Conservation (phyloP, 2,113 vertebrate species). For the Heterotilapia buettikoferi region DNA sequence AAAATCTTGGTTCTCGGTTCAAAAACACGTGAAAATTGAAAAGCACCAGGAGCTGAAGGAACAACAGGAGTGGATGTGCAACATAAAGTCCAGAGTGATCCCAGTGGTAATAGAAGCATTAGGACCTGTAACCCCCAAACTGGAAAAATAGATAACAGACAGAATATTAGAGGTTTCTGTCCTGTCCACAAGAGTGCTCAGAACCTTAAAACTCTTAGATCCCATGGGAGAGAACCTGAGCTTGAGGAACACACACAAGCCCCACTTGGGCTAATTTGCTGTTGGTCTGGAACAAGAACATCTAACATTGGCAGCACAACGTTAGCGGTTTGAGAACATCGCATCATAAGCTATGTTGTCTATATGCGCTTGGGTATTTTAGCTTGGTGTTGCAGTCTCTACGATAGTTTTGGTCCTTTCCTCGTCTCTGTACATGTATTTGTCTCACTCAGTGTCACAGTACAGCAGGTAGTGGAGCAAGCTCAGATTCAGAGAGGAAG, state of each 20-base stretch:
- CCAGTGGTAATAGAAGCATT: background rate
- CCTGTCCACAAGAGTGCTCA: background rate
- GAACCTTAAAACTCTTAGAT: background rate
- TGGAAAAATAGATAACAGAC: background rate
- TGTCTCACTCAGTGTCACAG: background rate
- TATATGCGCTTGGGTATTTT: background rate
- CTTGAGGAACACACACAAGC: background rate
- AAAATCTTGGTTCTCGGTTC: background rate
- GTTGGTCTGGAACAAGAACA: background rate
- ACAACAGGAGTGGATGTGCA: background rate
- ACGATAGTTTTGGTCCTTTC: background rate
- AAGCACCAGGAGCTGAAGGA: background rate
- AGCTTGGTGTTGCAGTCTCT: background rate
- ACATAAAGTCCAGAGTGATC: background rate
- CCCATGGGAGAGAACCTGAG: background rate
- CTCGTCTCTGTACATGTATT: background rate
- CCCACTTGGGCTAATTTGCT: background rate
- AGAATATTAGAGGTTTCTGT: background rate
- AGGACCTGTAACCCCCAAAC: background rate
- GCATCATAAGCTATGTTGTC: background rate
- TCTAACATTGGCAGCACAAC: background rate
- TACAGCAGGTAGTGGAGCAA: fast-evolving
- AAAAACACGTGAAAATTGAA: background rate
- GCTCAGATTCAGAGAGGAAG: background rate
- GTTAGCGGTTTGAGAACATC: background rate